phyloP scores from a whole-genome alignment of 2,888 invertebrate genomes.

The Lysandra bellargus region DNA sequence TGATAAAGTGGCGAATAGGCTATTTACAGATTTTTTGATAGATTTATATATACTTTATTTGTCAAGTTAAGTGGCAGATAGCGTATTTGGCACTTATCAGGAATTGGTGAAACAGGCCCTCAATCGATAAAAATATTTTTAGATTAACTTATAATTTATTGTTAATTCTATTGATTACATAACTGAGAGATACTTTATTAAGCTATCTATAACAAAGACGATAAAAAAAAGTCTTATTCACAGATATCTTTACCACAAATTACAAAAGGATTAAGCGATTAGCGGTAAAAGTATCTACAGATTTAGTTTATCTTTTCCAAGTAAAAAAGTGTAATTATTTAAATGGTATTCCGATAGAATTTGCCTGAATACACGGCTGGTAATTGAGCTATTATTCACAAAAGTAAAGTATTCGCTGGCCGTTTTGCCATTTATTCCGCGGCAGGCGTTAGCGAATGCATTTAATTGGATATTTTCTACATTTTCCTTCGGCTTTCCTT shows the following conservation, averaged over 20 bases:
- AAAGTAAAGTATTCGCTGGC: conserved; percentile 45
- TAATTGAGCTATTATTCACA: conserved; percentile 43
- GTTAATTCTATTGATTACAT: too few relatives aligned
- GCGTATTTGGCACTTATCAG: too few relatives aligned
- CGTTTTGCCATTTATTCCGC: conserved; percentile 49
- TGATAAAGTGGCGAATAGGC: too few relatives aligned
- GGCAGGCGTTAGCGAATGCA: conserved; percentile 46
- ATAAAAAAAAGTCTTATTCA: background rate
- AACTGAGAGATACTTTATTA: too few relatives aligned
- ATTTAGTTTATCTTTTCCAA: conserved; percentile 13
- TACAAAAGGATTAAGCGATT: background rate
- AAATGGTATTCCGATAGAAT: conserved; percentile 33
- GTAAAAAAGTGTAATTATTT: conserved; percentile 28
- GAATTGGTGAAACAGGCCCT: too few relatives aligned
- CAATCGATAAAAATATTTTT: too few relatives aligned
- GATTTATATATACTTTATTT: too few relatives aligned
- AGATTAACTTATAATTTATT: too few relatives aligned
- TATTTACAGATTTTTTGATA: too few relatives aligned
- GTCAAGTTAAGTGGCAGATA: too few relatives aligned
- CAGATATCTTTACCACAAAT: background rate
- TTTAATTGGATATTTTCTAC: conserved; percentile 55
- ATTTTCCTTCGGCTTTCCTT: conserved; percentile 43
- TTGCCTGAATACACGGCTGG: conserved; percentile 33
- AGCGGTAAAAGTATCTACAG: background rate
- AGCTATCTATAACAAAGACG: background rate